Conservation (phyloP, 2,113 vertebrate genomes). For the Cinclus cinclus region DNA sequence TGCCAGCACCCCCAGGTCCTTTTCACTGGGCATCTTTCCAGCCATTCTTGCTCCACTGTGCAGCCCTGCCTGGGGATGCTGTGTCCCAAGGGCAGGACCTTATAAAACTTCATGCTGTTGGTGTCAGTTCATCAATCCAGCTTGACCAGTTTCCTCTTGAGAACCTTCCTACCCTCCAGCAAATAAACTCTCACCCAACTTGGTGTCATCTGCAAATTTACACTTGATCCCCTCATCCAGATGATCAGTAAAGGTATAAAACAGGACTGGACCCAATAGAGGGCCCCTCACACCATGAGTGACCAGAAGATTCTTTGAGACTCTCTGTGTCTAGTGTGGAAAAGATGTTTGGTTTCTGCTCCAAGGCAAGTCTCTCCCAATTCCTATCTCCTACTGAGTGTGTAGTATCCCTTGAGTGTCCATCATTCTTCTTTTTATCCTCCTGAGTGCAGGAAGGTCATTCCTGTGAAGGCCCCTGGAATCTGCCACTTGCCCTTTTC, state of each 20-base stretch:
- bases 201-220: not conserved
- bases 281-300: not conserved
- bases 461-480: not conserved
- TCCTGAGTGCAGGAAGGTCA: not conserved
- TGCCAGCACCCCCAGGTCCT: fast-evolving
- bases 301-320: not conserved
- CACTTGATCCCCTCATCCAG: not conserved
- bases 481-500: not conserved
- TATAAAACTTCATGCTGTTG: not conserved
- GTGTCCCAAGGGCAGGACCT: not conserved
- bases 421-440: not conserved
- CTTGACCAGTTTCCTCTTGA: not conserved
- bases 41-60: no score
- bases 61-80: not conserved
- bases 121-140: not conserved
- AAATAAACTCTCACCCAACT: fast-evolving
- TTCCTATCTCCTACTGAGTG: not conserved
- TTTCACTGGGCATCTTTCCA: not conserved
- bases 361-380: not conserved
- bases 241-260: not conserved
- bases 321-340: not conserved
- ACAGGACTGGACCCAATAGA: not conserved
- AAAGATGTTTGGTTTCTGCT: not conserved
- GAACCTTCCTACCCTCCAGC: not conserved
- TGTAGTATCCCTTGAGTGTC: not conserved